Base-by-base conservation (phyloP, 2,888 invertebrate genomes). In the Pemphredon lugubris region DNA sequence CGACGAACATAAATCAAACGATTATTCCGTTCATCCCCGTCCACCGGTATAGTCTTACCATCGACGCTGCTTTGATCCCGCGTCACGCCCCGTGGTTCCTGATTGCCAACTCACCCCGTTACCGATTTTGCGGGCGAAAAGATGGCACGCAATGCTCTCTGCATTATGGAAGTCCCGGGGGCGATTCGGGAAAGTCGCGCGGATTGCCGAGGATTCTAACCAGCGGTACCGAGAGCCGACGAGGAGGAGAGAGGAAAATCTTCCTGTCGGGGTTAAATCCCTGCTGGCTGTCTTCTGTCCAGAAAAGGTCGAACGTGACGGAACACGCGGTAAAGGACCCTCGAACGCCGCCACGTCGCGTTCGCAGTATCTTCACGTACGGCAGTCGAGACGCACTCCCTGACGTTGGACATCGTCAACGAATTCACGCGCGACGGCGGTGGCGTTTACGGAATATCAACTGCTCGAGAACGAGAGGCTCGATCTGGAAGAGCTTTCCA, bases 281-380 rank as follows among this genome's bases (percentile, higher is more conserved):
- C n/a, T n/a, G 20, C 51, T 40, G 21, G 16, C 32, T 32, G 53
- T 47, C 57, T 39, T 44, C 16, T 53, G 67, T 53, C 61, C 67
- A 59, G 55, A 63, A 66, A 80, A 78, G 81, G 81, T 80, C 78
- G 77, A 77, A 80, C 81, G 78, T 80, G 77, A 78, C 55, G 77
- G 63, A 75, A 63, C 72, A 63, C 32, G 21, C 32, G 23, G 14
- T 16, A 37, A 39, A 32, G 26, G 26, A 45, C 14, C 44, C 50
- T 21, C 32, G 42, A 20, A 32, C 26, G 2, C 9, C 16, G 37
- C 2, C 9, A 2, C 34, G 2, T 13, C 16, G 11, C 9, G 48
- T 63, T 21, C 26, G 48, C 44, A 74, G 66, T 76, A 30, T 13
- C 9, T 72, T 61, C 76, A 76, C 76, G 77, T 76, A 69, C 59